Percentiles rank a stretch among this genome's conserved stretches.
Evolutionary conservation across 2,113 vertebrate species (phyloP).

Genomic region (Muntiacus reevesi): DNA sequence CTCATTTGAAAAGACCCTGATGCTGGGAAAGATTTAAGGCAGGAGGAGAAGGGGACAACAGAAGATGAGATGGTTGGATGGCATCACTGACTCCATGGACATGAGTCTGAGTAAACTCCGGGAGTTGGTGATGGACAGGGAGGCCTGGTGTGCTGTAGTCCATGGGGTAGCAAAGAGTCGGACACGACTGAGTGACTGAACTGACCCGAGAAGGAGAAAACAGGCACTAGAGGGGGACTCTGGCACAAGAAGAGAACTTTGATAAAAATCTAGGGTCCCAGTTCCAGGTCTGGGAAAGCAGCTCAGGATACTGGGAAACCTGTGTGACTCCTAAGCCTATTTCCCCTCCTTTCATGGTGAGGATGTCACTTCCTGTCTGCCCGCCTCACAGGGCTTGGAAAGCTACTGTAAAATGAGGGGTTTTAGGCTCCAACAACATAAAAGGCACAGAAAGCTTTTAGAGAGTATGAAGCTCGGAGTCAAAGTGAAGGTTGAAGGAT

Average conservation of each 20-base stretch:
- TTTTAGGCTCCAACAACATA: neutral
- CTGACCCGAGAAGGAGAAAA: neutral
- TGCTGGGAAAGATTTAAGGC: neutral
- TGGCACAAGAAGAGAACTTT: too few relatives aligned
- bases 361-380: neutral
- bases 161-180: fast-evolving
- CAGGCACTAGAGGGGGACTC: neutral
- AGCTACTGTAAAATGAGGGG: neutral
- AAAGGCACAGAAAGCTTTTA: neutral
- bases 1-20: neutral
- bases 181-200: neutral
- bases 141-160: neutral
- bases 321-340: neutral
- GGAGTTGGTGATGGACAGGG: neutral
- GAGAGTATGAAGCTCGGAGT: fast-evolving
- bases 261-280: neutral
- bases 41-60: neutral
- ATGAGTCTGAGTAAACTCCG: fast-evolving
- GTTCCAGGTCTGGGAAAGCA: neutral
- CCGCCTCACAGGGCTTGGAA: neutral
- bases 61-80: neutral
- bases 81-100: neutral
- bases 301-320: neutral
- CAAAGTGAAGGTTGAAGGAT: too few relatives aligned
- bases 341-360: neutral